Evolutionary conservation across 2,888 invertebrate genomes (phyloP).

Genomic region (Poecilobothrus nobilitatus): DNA sequence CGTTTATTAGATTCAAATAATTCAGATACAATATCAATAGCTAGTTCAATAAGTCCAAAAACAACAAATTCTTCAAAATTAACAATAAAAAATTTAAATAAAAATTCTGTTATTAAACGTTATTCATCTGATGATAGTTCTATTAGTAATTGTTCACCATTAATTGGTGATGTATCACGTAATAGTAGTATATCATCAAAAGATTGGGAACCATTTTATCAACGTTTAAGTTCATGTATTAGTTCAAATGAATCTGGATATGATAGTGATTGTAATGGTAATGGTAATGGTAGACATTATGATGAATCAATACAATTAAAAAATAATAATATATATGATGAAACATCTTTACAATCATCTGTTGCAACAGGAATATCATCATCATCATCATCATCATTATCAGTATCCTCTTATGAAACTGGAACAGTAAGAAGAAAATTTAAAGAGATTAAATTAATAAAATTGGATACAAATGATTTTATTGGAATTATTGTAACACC

Average conservation of each 20-base stretch:
- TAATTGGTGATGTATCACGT: slow-evolving; percentile 46
- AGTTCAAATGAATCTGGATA: slow-evolving; percentile 79
- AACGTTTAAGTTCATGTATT: slow-evolving; percentile 62
- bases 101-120: slow-evolving; percentile 30
- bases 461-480: slow-evolving; percentile 57
- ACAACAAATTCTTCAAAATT: not conserved
- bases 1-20: slow-evolving; percentile 19
- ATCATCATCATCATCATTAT: not conserved
- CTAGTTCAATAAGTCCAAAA: slow-evolving; percentile 29
- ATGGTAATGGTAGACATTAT: slow-evolving; percentile 55
- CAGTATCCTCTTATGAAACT: slow-evolving; percentile 32
- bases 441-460: slow-evolving; percentile 57
- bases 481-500: slow-evolving; percentile 65
- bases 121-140: slow-evolving; percentile 37
- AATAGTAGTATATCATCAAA: slow-evolving; percentile 51
- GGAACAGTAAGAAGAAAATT: slow-evolving; percentile 55
- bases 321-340: slow-evolving; percentile 27
- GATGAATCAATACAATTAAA: slow-evolving; percentile 44
- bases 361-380: not conserved
- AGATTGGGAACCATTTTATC: slow-evolving; percentile 52
- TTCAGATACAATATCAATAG: slow-evolving; percentile 31
- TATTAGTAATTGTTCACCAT: slow-evolving; percentile 37
- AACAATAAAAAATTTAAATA: slow-evolving; percentile 27
- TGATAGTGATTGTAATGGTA: slow-evolving; percentile 73
- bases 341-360: slow-evolving; percentile 8